Evolutionary conservation across 2,797 vertebrate genomes (phyloP), one percentile per base, ranked within the genome.

Genomic region (Sebastes nivosus): DNA sequence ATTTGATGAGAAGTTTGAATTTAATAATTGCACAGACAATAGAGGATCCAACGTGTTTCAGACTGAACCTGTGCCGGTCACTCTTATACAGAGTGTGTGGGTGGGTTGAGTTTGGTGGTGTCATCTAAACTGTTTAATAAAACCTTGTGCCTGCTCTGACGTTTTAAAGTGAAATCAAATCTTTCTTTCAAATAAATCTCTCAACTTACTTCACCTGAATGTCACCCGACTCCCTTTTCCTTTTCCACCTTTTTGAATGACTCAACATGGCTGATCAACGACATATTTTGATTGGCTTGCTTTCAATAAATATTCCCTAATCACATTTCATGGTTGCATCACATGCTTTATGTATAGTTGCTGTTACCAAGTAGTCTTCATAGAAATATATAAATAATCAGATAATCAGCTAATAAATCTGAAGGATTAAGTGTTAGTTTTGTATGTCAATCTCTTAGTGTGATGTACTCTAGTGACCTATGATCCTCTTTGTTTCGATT

Each of bases 401-500:
- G n/a, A 71, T 30, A 1, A 1, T 67, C 20, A 25, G 24, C 5
- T 66, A 46, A 46, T 52, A 61, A 29, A 74, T 72, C 24, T 74
- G 25, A 57, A 67, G 7, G 27, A 59, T 73, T 59, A 66, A 75
- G 9, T 46, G 14, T 27, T 75, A 54, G 29, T 59, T 50, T 46
- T 81, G 50, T n/a, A 9, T 52, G 18, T 55, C 54, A 22, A 9
- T 50, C 67, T 80, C 27, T 77, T 74, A 67, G 67, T 72, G 59
- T 80, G 29, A 79, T 54, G n/a, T 67, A 80, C 63, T 68, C 38
- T 54, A 59, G 52, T 83, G 61, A 89, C 72, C 80, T 86, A n/a
- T 85, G 69, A 90, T n/a, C 80, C 77, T 85, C 89, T 79, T 81
- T 87, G 69, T 81, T 88, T 76, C 46, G 52, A 85, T 86, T 81